Conservation (phyloP, 2,888 invertebrate species). For the Melipona bicolor region DNA sequence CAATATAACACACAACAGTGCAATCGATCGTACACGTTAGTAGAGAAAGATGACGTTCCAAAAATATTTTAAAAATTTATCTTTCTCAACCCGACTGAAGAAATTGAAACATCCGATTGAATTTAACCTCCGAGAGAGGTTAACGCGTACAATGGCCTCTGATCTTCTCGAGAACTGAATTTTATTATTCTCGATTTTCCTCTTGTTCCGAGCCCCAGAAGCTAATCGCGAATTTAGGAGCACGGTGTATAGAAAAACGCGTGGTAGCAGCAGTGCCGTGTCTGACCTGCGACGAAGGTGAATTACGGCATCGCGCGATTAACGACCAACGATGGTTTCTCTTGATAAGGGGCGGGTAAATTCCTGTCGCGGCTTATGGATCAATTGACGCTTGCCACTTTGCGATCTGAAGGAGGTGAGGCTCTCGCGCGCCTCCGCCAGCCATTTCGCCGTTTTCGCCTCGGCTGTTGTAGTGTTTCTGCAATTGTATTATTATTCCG, state of each 20-base stretch:
- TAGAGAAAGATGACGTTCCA: neutral
- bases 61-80: neutral
- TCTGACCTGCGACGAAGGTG: slow-evolving; percentile 54
- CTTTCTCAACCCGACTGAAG: neutral
- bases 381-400: slow-evolving; percentile 44
- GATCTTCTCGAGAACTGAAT: no score
- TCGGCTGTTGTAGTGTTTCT: slow-evolving; percentile 35
- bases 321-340: slow-evolving; percentile 54
- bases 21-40: no score
- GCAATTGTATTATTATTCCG: slow-evolving; percentile 43
- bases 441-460: slow-evolving; percentile 5
- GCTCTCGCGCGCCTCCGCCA: neutral
- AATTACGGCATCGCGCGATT: slow-evolving; percentile 62
- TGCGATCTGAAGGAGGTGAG: slow-evolving; percentile 6
- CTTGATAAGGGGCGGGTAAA: slow-evolving; percentile 46
- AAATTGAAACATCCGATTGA: no score
- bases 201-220: neutral
- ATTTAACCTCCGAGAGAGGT: no score
- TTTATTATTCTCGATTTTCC: neutral
- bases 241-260: neutral
- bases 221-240: neutral
- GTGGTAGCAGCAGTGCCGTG: slow-evolving; percentile 26
- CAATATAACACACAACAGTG: no score
- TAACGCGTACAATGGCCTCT: no score
- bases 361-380: slow-evolving; percentile 23